phyloP scores from a whole-genome alignment of 2,113 vertebrate species.

The Sarotherodon lohbergeri region DNA sequence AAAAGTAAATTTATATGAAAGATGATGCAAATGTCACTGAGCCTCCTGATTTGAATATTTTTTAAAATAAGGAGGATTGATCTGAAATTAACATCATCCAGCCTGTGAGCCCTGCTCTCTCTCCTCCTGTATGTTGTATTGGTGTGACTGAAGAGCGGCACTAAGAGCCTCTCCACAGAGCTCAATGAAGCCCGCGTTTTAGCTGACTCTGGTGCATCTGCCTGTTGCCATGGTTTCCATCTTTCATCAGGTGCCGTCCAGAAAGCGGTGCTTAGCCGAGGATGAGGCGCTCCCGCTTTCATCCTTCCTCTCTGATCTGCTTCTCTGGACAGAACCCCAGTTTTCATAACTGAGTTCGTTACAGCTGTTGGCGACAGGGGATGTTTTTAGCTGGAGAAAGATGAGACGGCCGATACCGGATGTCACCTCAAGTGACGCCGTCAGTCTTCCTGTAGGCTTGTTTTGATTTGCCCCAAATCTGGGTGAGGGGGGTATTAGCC shows the following conservation, averaged over 20 bases:
- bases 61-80: not conserved
- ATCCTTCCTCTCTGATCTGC: constrained; percentile 37
- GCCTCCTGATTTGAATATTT: not conserved
- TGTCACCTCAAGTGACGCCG: not conserved
- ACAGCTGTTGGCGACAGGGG: not conserved
- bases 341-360: not conserved
- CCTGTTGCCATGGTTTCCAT: constrained; percentile 75
- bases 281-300: constrained; percentile 34
- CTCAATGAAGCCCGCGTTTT: constrained; percentile 40
- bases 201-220: constrained; percentile 64
- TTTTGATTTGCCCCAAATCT: constrained; percentile 48
- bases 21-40: not conserved
- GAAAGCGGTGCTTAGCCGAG: constrained; percentile 31
- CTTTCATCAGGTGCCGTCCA: constrained; percentile 65
- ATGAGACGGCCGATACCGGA: not conserved
- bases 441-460: constrained; percentile 17
- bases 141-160: constrained; percentile 3
- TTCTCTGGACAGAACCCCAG: not conserved
- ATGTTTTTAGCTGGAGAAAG: constrained; percentile 11
- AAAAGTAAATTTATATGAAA: not conserved
- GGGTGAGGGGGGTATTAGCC: constrained; percentile 37
- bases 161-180: constrained; percentile 36
- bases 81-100: not conserved
- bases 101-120: not conserved
- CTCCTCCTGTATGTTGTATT: constrained; percentile 1